Percentiles rank a stretch among this genome's conserved stretches.
Conservation (phyloP, 2,888 invertebrate species). For the Drosophila mettleri region DNA sequence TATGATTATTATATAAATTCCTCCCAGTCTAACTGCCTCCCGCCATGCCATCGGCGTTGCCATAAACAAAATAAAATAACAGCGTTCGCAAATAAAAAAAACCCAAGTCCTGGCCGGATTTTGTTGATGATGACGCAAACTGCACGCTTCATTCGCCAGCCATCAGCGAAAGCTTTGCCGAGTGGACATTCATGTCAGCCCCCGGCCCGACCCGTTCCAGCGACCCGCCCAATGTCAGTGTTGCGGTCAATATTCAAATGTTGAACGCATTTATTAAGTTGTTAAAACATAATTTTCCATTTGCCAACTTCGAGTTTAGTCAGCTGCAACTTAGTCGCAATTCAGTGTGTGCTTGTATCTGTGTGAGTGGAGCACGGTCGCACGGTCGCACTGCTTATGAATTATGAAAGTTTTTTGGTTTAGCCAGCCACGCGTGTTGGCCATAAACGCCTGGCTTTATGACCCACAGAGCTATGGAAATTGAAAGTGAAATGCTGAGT, state of each 20-base stretch:
- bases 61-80: conserved; percentile 51
- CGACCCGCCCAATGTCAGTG: not conserved
- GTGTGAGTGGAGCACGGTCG: not conserved
- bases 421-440: conserved; percentile 67
- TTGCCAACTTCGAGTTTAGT: conserved; percentile 60
- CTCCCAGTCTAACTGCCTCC: conserved; percentile 19
- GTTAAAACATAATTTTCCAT: conserved; percentile 68
- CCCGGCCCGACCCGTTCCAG: not conserved
- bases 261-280: conserved; percentile 66
- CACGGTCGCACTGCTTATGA: conserved; percentile 54
- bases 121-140: conserved; percentile 53
- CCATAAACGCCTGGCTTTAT: conserved; percentile 72
- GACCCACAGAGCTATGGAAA: conserved; percentile 65
- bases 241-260: conserved; percentile 67
- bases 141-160: conserved; percentile 45
- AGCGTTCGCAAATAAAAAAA: conserved; percentile 65
- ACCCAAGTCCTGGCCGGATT: conserved; percentile 36
- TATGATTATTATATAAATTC: conserved; percentile 77
- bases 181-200: conserved; percentile 17
- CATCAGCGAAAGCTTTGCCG: conserved; percentile 32
- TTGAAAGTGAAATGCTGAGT: conserved; percentile 74
- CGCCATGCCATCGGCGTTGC: conserved; percentile 32
- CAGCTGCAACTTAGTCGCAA: conserved; percentile 17
- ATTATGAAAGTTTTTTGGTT: conserved; percentile 67
- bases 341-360: not conserved